Conservation (phyloP, 2,797 vertebrate species). For the Lepus townsendii region DNA sequence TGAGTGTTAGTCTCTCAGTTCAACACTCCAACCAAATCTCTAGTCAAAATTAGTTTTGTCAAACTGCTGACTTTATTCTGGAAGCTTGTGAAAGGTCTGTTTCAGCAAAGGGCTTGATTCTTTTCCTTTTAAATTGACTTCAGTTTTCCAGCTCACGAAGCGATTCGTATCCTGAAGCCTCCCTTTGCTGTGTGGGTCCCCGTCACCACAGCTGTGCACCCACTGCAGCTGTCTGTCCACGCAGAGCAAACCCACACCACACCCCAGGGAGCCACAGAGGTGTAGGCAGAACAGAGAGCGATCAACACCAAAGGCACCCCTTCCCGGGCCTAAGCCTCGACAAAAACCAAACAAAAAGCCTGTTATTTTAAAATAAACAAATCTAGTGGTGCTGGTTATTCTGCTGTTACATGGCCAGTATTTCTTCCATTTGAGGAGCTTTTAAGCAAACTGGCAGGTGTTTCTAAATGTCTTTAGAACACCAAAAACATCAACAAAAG, state of each 20-base stretch:
- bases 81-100: not conserved
- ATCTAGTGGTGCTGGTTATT: not conserved
- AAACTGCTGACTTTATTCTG: constrained; percentile 50
- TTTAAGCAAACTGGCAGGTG: constrained; percentile 58
- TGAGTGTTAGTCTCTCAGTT: constrained; percentile 16
- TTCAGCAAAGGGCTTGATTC: not conserved
- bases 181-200: not conserved
- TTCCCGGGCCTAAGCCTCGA: not conserved
- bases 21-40: constrained; percentile 16
- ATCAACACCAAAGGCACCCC: not conserved
- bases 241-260: not conserved
- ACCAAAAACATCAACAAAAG: constrained; percentile 63
- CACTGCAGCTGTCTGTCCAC: not conserved
- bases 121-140: constrained; percentile 51
- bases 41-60: constrained; percentile 14
- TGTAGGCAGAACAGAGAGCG: constrained; percentile 1
- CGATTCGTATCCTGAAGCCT: not conserved
- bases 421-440: constrained; percentile 9
- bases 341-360: constrained; percentile 22
- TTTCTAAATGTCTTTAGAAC: constrained; percentile 29
- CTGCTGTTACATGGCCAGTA: not conserved
- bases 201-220: not conserved
- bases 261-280: not conserved
- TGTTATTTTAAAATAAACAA: constrained; percentile 56
- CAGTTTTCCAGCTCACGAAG: constrained; percentile 34